Percentiles rank a stretch among this genome's conserved stretches.
These are phyloP conservation scores for Philopotamus ludificatus DNA, from an alignment of 1,140 invertebrate genomes.

Conservation along the genomic window DNA sequence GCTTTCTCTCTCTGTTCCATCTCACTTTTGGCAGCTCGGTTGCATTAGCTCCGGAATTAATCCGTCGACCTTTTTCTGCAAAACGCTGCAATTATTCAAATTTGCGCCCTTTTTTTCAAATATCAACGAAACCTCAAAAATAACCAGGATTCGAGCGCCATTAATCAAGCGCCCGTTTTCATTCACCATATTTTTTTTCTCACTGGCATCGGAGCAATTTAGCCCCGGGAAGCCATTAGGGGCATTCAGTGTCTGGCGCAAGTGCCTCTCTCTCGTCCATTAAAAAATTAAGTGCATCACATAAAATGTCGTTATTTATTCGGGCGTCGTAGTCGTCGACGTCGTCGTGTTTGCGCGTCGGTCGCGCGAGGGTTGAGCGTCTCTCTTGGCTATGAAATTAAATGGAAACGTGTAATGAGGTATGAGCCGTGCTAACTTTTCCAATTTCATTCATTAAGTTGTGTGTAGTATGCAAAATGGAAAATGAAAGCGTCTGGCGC, in stretches of 20 bases:
- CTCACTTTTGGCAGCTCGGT: conserved; percentile 15
- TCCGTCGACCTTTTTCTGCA: not conserved
- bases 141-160: conserved; percentile 28
- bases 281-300: conserved; percentile 42
- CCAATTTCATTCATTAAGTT: no score
- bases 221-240: conserved; percentile 31
- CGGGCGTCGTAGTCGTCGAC: no score
- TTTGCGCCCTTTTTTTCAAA: conserved; percentile 20
- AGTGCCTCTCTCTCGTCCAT: conserved; percentile 37
- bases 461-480: no score
- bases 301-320: conserved; percentile 37
- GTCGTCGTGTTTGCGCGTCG: not conserved
- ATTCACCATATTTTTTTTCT: conserved; percentile 14
- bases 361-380: not conserved
- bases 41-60: not conserved
- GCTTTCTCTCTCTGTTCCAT: no score
- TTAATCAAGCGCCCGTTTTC: conserved; percentile 29
- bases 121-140: conserved; percentile 35
- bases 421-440: no score
- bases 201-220: conserved; percentile 33
- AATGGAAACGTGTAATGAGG: not conserved
- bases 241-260: conserved; percentile 26
- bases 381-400: not conserved
- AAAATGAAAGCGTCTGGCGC: no score
- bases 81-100: conserved; percentile 13